phyloP scores from a whole-genome alignment of 2,797 vertebrate species.

The Sebastiscus albofasciatus region DNA sequence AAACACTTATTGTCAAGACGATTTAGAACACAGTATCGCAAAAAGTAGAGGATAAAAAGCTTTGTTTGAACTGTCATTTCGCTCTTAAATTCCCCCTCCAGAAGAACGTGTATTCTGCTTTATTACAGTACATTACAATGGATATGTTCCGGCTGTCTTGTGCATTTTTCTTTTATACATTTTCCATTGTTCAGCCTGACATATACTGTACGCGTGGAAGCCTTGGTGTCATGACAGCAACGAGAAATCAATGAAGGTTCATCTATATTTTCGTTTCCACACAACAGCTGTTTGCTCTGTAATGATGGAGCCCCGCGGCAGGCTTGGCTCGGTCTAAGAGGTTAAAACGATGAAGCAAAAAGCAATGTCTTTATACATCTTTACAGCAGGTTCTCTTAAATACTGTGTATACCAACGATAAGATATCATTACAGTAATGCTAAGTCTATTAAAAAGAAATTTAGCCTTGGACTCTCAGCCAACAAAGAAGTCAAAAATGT shows the following conservation, averaged over 20 bases:
- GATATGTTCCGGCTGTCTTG: not conserved
- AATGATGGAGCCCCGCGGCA: not conserved
- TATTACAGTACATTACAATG: not conserved
- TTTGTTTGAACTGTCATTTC: not conserved
- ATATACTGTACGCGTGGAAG: not conserved
- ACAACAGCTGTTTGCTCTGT: not conserved
- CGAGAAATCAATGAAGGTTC: constrained; percentile 2
- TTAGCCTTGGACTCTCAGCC: too few relatives aligned
- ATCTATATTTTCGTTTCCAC: not conserved
- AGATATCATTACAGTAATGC: not conserved
- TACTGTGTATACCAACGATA: not conserved
- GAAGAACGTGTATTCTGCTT: not conserved
- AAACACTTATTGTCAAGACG: not conserved
- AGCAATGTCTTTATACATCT: not conserved
- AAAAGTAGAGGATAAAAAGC: not conserved
- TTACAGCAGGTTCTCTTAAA: not conserved
- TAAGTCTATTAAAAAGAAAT: too few relatives aligned
- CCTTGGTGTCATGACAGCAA: not conserved
- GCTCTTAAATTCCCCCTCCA: not conserved
- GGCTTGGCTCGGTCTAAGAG: not conserved
- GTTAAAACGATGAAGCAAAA: not conserved
- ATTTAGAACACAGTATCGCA: not conserved
- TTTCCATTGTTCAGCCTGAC: not conserved
- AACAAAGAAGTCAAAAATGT: too few relatives aligned
- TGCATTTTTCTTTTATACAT: not conserved